phyloP scores from a whole-genome alignment of 2,888 invertebrate genomes.

The Harpagoxenus sublaevis region DNA sequence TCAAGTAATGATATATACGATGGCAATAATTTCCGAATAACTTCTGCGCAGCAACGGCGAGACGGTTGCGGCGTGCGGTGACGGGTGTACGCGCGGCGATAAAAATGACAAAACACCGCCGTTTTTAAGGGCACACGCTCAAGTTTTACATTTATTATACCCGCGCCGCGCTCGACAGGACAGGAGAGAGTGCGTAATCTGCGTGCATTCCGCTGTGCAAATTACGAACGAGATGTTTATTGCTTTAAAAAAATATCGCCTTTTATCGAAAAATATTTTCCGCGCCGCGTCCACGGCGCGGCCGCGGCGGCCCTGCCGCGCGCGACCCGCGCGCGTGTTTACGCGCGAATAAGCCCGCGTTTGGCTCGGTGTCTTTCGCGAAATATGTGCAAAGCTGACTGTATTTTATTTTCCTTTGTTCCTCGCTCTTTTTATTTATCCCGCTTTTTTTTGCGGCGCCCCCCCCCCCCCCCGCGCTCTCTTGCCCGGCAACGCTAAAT shows the following conservation, averaged over 20 bases:
- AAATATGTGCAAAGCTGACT: not conserved
- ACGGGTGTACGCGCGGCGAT: conserved; percentile 13
- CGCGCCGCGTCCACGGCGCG: not conserved
- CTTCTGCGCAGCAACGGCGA: not conserved
- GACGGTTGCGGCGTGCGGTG: not conserved
- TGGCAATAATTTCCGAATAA: conserved; percentile 43
- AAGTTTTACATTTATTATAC: conserved; percentile 46
- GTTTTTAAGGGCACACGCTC: conserved; percentile 24
- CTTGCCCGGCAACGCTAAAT: conserved; percentile 36
- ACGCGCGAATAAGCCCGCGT: conserved; percentile 26
- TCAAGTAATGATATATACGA: conserved; percentile 49
- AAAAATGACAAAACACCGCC: conserved; percentile 47
- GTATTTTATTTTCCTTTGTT: conserved; percentile 31
- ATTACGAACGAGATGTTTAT: conserved; percentile 31
- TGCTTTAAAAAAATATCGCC: conserved; percentile 27
- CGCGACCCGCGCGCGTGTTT: not conserved
- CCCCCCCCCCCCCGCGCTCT: not conserved
- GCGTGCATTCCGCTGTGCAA: conserved; percentile 6
- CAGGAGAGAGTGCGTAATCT: not conserved
- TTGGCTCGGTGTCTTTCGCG: conserved; percentile 15
- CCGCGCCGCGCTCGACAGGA: not conserved
- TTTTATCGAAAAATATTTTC: conserved; percentile 12
- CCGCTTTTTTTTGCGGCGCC: not conserved
- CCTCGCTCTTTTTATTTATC: not conserved
- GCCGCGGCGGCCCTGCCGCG: not conserved